These are phyloP conservation scores for Mionectes macconnelli DNA, from an alignment of 2,113 vertebrate genomes.

Conservation along the genomic window DNA sequence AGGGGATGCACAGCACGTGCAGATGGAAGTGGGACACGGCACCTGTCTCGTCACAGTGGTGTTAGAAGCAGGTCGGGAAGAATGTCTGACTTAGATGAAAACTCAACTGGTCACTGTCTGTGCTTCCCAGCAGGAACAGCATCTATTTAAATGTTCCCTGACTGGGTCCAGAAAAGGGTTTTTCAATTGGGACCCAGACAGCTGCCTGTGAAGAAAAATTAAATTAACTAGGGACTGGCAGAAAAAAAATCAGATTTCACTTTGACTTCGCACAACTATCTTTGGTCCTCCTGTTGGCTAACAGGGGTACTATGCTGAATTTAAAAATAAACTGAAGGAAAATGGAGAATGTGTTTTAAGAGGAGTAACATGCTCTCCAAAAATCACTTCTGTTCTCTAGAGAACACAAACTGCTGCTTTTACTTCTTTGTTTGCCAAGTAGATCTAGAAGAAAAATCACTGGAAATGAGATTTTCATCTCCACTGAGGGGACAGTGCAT, in stretches of 20 bases:
- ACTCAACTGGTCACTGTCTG: neutral
- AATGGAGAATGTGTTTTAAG: neutral
- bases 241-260: neutral
- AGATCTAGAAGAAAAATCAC: neutral
- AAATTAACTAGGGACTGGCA: neutral
- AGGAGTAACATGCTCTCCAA: neutral
- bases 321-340: neutral
- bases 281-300: neutral
- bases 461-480: neutral
- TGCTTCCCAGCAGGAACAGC: neutral
- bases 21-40: fast-evolving
- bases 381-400: neutral
- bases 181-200: neutral
- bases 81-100: neutral
- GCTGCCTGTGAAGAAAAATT: neutral
- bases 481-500: neutral
- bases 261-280: neutral
- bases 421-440: neutral
- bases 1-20: fast-evolving
- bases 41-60: fast-evolving
- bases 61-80: neutral
- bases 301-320: fast-evolving
- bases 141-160: neutral
- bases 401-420: neutral
- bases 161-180: neutral